Evolutionary conservation across 2,113 vertebrate species (phyloP), one percentile per base, ranked within the genome.

Genomic region (Sporophila hypoxantha): DNA sequence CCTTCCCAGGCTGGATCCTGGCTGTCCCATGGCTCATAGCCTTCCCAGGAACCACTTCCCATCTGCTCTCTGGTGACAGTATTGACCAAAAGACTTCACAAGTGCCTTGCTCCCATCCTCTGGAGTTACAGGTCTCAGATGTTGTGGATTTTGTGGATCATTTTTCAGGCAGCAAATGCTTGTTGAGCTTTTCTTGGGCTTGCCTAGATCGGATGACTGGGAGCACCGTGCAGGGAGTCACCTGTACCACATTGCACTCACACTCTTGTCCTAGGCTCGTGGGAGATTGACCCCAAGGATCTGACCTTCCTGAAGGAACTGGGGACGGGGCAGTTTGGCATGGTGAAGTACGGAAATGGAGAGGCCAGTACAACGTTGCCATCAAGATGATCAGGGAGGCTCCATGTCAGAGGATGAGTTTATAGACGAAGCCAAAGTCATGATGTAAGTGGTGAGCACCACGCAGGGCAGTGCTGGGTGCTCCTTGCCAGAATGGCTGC

Each of bases 381-480:
- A 98, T 99, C 93, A 99, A 99, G 95, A 99, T 99, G 99, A 99
- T 99, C 93, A 98, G 97, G 94, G 98, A 99, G 90, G 98, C 75
- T 99, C 98, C 92, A 99, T 99, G 99, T 99, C 99, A 17, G 99
- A 99, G 82, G 98, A 99, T 12, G 99, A 99, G 55, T 99, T 99
- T 90, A 99, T 99, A 7, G 98, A 99, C 1, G 99, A 99, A 96
- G 99, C 99, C 85, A 99, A 99, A 96, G 98, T 98, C 90, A 99
- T 99, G 99, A 99, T 99, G 99, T 99, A 95, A 98, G 98, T 96
- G 85, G 75, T 36, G 90, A 44, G 79, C 87, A 92, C 89, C 26
- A 25, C 27, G 68, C 57, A 50, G 85, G 52, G 85, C 91, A 91
- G 74, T 73, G 84, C 81, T 88, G 52, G 61, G 21, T 32, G 73